Base-by-base conservation (phyloP, 2,113 vertebrate genomes). In the Corydoras sp. region DNA sequence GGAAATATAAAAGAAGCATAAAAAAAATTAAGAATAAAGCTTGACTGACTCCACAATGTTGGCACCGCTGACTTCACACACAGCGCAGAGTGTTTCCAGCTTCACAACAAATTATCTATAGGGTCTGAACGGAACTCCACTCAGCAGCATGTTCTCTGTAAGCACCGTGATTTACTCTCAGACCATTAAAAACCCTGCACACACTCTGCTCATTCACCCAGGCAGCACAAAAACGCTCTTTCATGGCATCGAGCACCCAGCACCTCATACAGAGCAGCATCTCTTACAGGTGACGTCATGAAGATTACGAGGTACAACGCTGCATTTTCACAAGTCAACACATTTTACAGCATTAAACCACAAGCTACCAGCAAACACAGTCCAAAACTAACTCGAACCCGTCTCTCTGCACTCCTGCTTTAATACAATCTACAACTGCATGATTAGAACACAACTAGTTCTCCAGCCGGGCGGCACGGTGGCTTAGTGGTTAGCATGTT, bases 151-250 rank as follows among this genome's bases (percentile, higher is more conserved):
- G 9, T 11, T 71, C 54, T 60, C 68, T 55, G 62, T 65, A 54
- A 65, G 70, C 35, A 9, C 11, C 48, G 12, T 35, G 56, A 54
- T 60, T 74, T 74, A 30, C 58, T 68, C 64, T 50, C 10, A 3
- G 50, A 31, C 56, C 69, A 51, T 63, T 24, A 68, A 49, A 68
- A 76, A 18, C 24, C 65, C 64, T 24, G 62, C 24, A 9, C 53
- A 69, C 77, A 69, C 69, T 53, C 69, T 69, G 69, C 67, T 68
- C 69, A 79, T 69, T 79, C 77, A 69, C 60, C 66, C 55, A 15
- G 11, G 3, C 9, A 64, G 43, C 32, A 79, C 77, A 79, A 73
- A 43, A 61, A 62, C 63, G 32, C 54, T 50, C 74, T 79, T 79
- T 79, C 66, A 79, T 50, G 30, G 58, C 51, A 14, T 12, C 49